Evolutionary conservation across 2,797 vertebrate species (phyloP), one percentile per base, ranked within the genome.

Genomic region (Sarcoramphus papa): DNA sequence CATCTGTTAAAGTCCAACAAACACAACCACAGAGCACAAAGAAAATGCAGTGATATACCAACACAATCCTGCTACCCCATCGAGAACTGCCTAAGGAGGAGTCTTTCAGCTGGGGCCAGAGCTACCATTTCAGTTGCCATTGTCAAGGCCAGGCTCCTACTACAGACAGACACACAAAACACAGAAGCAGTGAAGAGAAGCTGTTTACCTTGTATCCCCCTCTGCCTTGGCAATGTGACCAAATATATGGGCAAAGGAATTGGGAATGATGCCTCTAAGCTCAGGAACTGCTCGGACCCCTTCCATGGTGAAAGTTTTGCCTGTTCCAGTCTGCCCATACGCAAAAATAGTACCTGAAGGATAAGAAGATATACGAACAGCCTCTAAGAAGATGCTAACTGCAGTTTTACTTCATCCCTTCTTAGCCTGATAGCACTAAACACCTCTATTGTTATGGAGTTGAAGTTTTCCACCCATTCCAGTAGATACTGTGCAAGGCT

Each of bases 231-330:
- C 99, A 95, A 99, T 99, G 97, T 99, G 99, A 85, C 99, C 99
- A 98, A 99, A 99, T 93, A 99, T 98, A 93, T 99, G 99, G 90
- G 99, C 99, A 97, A 99, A 99, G 37, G 99, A 99, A 98, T 99
- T 99, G n/a, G 99, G 99, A 92, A 99, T 99, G 89, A 99, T 99
- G 80, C 99, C 99, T 98, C 99, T 97, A 69, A 99, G 99, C 90
- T 99, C 99, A 74, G 99, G 99, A 92, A 99, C 99, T 22, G 99
- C 99, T 95, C 99, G 98, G 67, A 99, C 99, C 10, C 99, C 99
- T 98, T 99, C 99, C 99, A 99, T 99, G 72, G 99, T 99, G 97
- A 99, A 99, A 3, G 99, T 99, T 98, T 99, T 99, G 70, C 99
- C 99, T 63, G 99, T 99, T 95, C 99, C 99, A 72, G 99, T 99